Evolutionary conservation across 1,140 invertebrate genomes (phyloP), one percentile per base, ranked within the genome.

Genomic region (Drosophila oshimai): DNA sequence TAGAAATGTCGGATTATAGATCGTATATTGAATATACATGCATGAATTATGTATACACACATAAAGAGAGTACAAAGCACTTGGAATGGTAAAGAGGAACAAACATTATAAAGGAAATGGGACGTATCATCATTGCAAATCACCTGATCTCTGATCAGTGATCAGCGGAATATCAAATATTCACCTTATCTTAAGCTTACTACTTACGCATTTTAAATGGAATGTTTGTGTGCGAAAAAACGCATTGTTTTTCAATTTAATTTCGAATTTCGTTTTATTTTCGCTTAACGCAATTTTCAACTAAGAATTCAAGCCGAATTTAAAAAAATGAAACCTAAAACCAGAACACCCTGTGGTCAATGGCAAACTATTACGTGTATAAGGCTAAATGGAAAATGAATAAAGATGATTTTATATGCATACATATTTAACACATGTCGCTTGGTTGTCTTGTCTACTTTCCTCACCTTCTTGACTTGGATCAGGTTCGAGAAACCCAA

Each of bases 321-420:
- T 86, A 86, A 74, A 10, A 61, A 31, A 57, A 15, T 45, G 42
- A 62, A 42, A 18, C 29, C 33, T 33, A 15, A 68, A 64, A 74
- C 54, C 54, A 50, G 57, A 64, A 72, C 39, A 47, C 18, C 46
- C 12, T 44, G 47, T 86, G 79, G 74, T 84, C 71, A 75, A 74
- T 86, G 80, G 60, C 75, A 84, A 87, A 86, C 80, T 86, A 86
- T 87, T 86, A 86, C 47, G 75, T 75, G 74, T 80, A 69, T 86
- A 86, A 86, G 80, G 41, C 65, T 46, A 83, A 46, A 53, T 34
- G 33, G 45, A 62, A 45, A 60, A 58, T 84, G 37, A 84, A 84
- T 86, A 84, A 86, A 80, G 46, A 68, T 53, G 55, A 80, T 83
- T 83, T 83, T 83, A 68, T 74, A 77, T 65, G 55, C 67, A 58